Percentiles rank a stretch among this genome's conserved stretches.
Evolutionary conservation across 2,113 vertebrate genomes (phyloP).

Genomic region (Gobius niger): DNA sequence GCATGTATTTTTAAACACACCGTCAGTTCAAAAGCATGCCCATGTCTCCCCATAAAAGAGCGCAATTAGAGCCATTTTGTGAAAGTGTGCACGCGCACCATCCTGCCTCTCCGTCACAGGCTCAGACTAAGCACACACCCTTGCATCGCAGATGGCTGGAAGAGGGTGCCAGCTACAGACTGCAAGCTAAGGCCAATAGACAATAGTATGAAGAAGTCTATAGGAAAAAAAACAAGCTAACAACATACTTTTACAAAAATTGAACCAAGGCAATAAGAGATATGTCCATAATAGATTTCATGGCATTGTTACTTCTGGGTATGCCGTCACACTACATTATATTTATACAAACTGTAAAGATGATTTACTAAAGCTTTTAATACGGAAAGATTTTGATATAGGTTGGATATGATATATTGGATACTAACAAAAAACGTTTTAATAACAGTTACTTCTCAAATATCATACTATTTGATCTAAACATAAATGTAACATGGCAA

Average conservation of each 20-base stretch:
- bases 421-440: too few relatives aligned
- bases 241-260: background rate
- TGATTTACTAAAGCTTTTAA: too few relatives aligned
- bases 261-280: background rate
- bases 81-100: constrained; percentile 32
- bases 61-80: constrained; percentile 48
- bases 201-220: background rate
- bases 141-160: constrained; percentile 57
- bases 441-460: too few relatives aligned
- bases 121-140: constrained; percentile 30
- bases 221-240: background rate
- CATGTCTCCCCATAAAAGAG: constrained; percentile 33
- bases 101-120: constrained; percentile 20
- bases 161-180: constrained; percentile 45
- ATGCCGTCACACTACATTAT: background rate
- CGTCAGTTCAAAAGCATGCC: constrained; percentile 23
- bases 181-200: constrained; percentile 31
- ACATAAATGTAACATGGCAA: too few relatives aligned
- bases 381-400: too few relatives aligned
- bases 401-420: too few relatives aligned
- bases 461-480: too few relatives aligned
- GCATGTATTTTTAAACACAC: constrained; percentile 26
- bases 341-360: background rate
- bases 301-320: background rate
- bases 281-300: constrained; percentile 55